phyloP scores from a whole-genome alignment of 2,113 vertebrate species.

The Anoura caudifer region DNA sequence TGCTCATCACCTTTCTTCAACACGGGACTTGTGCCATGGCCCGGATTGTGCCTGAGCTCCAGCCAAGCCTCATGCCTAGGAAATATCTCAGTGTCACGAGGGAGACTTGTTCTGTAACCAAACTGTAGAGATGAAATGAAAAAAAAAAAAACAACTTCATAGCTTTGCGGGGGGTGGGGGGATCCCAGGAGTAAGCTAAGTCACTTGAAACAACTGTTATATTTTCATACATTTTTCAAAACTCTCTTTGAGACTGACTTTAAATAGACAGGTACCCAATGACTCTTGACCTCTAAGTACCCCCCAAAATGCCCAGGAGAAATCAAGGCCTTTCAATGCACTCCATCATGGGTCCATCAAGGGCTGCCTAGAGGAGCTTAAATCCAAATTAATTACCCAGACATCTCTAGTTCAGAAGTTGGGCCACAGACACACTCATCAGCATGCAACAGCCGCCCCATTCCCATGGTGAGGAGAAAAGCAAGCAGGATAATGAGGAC shows the following conservation, averaged over 20 bases:
- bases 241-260: slow-evolving; percentile 47
- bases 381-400: slow-evolving; percentile 63
- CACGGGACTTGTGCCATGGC: not conserved
- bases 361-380: slow-evolving; percentile 9
- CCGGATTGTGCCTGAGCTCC: not conserved
- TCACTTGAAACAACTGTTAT: slow-evolving; percentile 35
- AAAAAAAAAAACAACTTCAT: not conserved
- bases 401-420: slow-evolving; percentile 35
- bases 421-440: slow-evolving; percentile 58
- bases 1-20: not conserved
- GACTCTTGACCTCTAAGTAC: slow-evolving; percentile 50
- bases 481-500: slow-evolving; percentile 51
- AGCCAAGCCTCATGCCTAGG: not conserved
- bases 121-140: not conserved
- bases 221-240: slow-evolving; percentile 61
- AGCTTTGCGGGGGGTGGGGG: not conserved
- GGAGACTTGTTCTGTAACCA: not conserved
- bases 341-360: not conserved
- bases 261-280: slow-evolving; percentile 26
- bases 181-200: not conserved
- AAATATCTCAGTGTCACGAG: not conserved
- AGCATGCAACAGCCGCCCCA: not conserved
- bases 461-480: slow-evolving; percentile 44
- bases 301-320: slow-evolving; percentile 43
- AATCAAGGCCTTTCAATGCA: slow-evolving; percentile 15